phyloP scores from a whole-genome alignment of 2,113 vertebrate genomes.

The Cololabis saira region DNA sequence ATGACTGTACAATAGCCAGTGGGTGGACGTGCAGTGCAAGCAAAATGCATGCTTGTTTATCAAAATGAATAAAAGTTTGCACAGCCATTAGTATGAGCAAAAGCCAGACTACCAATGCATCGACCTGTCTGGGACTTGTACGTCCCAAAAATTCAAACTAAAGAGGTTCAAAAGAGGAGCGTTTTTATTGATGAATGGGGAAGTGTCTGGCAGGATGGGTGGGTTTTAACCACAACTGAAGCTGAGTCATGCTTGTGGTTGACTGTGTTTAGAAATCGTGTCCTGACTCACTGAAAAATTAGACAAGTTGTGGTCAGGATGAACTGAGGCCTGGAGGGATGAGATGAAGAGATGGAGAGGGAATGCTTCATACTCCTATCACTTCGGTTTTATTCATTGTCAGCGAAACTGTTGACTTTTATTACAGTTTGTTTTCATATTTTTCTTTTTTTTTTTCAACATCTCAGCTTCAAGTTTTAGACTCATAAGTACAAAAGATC shows the following conservation, averaged over 20 bases:
- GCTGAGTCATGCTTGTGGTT: constrained; percentile 15
- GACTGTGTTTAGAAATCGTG: neutral
- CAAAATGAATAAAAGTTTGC: constrained; percentile 19
- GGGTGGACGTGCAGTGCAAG: constrained; percentile 18
- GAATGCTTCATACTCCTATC: too few species aligned
- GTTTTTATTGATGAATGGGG: neutral
- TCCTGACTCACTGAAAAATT: constrained; percentile 34
- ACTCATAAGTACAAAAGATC: too few species aligned
- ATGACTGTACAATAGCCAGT: too few species aligned
- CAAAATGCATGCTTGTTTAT: constrained; percentile 13
- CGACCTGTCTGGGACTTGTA: too few species aligned
- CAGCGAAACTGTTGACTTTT: too few species aligned
- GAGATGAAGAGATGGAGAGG: fast-evolving
- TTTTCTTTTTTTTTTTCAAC: too few species aligned
- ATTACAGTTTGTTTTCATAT: neutral
- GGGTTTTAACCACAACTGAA: constrained; percentile 13
- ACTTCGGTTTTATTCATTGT: too few species aligned
- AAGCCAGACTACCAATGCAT: constrained; percentile 4
- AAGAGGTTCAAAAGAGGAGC: neutral
- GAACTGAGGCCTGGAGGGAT: neutral
- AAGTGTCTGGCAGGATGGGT: neutral
- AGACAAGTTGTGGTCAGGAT: constrained; percentile 5
- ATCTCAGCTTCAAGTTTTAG: too few species aligned
- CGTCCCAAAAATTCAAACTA: neutral
- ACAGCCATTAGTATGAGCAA: constrained; percentile 9